Conservation (phyloP, 2,797 vertebrate species). For the Thaleichthys pacificus region DNA sequence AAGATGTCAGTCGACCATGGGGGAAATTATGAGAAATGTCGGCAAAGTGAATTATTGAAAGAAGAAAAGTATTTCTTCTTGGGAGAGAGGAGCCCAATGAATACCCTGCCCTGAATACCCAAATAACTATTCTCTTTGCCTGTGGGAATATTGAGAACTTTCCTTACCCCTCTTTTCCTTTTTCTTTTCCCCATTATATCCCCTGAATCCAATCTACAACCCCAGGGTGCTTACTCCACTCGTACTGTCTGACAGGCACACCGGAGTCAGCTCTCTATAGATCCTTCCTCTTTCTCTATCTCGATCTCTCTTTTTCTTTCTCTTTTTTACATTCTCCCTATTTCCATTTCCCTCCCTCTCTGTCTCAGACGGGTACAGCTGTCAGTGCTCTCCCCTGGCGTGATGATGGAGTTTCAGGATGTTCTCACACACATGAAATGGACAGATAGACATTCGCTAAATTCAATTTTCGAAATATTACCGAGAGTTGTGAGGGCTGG, state of each 20-base stretch:
- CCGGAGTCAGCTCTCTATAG: constrained; percentile 11
- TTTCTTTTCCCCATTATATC: constrained; percentile 13
- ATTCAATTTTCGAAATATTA: constrained; percentile 28
- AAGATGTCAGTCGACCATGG: no score
- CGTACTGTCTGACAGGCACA: constrained; percentile 1
- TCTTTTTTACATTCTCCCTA: no score
- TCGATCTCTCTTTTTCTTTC: no score
- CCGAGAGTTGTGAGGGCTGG: neutral
- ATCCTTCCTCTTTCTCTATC: neutral
- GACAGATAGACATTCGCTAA: constrained; percentile 14
- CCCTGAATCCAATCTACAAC: constrained; percentile 7
- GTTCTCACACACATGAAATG: constrained; percentile 27
- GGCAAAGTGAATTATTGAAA: neutral
- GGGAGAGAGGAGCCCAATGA: neutral
- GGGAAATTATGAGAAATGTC: no score
- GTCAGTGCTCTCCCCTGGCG: neutral
- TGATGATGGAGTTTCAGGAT: constrained; percentile 1
- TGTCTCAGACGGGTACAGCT: neutral
- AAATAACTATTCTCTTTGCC: neutral
- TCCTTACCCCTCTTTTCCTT: neutral
- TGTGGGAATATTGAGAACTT: neutral
- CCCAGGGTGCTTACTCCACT: constrained; percentile 1
- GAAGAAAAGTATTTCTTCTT: neutral
- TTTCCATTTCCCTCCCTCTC: no score
- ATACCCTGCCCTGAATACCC: neutral